Evolutionary conservation across 53 echinoderm and acorn worm genomes (phyloP), one percentile per base, ranked within the genome.

Genomic region (Holothuria scabra): DNA sequence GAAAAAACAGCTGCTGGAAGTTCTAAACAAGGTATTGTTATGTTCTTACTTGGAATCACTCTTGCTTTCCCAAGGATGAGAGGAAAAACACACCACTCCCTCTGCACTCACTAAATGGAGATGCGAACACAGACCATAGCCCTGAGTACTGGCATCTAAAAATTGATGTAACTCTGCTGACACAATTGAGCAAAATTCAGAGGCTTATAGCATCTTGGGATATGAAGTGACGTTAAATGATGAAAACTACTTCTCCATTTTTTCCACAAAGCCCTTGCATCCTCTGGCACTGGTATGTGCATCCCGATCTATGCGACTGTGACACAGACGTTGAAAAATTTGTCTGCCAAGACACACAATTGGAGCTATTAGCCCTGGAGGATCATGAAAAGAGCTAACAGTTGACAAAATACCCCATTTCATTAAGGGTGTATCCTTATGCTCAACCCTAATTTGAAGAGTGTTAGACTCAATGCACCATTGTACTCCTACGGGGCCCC

Each of bases 381-480:
- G 93, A 57, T 93, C 90, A 85, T 91, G 88, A 21, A 93, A 59
- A 2, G 90, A 93, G 81, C 85, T 82, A n/a, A 90, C 85, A 16
- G 93, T 82, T 3, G 81, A 64, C 16, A 92, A 63, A 31, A 91
- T 68, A 60, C 91, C 8, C 83, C 85, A 37, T 19, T 79, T n/a
- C 2, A 63, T 76, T 34, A 79, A 59, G 12, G 86, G 86, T 6
- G 21, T 56, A 79, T 86, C 86, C 12, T 62, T 38, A 61, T 60
- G 14, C 16, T 14, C 20, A 4, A 85, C 26, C 80, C 87, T 80
- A 61, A 88, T 72, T 38, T 88, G 59, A 61, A 88, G 83, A 12
- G 68, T 81, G 55, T 81, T 69, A 32, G 87, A 86, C 26, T 80
- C 87, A 2, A 86, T 21, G 56, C 87, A 87, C 81, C 81, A 87